Evolutionary conservation across 2,888 invertebrate species (phyloP).

Genomic region (Trachelus troglodyta): DNA sequence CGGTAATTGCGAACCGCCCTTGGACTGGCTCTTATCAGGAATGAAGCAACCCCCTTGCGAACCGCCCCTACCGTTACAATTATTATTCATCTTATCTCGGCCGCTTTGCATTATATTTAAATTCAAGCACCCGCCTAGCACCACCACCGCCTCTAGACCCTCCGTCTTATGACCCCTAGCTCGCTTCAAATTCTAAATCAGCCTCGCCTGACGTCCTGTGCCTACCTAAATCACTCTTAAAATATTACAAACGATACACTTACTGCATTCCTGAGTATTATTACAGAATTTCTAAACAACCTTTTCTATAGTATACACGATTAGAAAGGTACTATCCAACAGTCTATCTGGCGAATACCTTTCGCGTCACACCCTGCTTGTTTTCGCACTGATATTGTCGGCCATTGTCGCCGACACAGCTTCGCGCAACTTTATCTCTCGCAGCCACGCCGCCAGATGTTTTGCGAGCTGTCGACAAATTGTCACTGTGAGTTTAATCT

Average conservation of each 20-base stretch:
- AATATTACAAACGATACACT: background rate
- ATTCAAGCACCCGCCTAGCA: slow-evolving; percentile 45
- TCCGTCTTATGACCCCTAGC: background rate
- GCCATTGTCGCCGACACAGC: background rate
- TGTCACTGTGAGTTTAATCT: background rate
- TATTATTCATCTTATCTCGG: slow-evolving; percentile 62
- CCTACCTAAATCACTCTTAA: background rate
- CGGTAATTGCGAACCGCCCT: slow-evolving; percentile 13
- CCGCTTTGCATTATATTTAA: slow-evolving; percentile 61
- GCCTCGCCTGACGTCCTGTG: slow-evolving; percentile 9
- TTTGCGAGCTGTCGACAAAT: background rate
- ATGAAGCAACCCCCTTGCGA: slow-evolving; percentile 31
- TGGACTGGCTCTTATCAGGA: slow-evolving; percentile 44
- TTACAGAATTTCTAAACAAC: background rate
- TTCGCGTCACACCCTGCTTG: background rate
- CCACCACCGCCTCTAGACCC: background rate
- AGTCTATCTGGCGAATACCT: background rate
- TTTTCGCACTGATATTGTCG: background rate
- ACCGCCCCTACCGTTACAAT: slow-evolving; percentile 41
- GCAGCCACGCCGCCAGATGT: background rate
- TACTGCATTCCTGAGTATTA: background rate
- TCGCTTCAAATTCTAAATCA: background rate
- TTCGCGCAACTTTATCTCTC: background rate
- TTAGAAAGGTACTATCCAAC: background rate
- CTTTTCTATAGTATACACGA: background rate